phyloP scores from a whole-genome alignment of 2,888 invertebrate species.

The Flabesymbios commensalis region DNA sequence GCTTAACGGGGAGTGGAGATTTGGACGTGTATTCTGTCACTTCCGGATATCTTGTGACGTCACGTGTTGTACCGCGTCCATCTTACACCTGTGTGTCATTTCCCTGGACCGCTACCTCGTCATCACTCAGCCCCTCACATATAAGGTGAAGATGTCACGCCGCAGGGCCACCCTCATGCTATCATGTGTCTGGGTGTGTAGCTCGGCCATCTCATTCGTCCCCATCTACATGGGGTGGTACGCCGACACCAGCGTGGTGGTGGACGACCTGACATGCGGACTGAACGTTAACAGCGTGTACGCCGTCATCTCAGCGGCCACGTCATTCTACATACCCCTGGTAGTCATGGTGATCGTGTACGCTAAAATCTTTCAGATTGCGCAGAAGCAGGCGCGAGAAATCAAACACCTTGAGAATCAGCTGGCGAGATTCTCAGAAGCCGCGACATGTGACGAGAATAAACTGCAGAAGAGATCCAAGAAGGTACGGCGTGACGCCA shows the following conservation, averaged over 20 bases:
- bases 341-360: conserved; percentile 54
- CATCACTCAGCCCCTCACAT: conserved; percentile 51
- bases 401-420: conserved; percentile 9
- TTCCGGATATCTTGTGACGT: conserved; percentile 59
- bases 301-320: conserved; percentile 51
- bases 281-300: conserved; percentile 47
- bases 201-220: conserved; percentile 53
- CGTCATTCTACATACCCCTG: conserved; percentile 54
- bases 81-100: conserved; percentile 54
- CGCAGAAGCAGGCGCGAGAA: conserved; percentile 40
- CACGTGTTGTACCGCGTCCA: conserved; percentile 58
- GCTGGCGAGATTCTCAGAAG: too few relatives aligned
- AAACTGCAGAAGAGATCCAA: conserved; percentile 12
- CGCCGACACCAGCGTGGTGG: conserved; percentile 49
- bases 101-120: conserved; percentile 53
- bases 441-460: neutral
- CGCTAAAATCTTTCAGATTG: conserved; percentile 48
- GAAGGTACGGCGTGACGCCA: conserved; percentile 31
- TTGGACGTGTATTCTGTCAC: conserved; percentile 52
- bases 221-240: conserved; percentile 57
- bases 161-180: conserved; percentile 42
- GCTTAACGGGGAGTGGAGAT: conserved; percentile 44
- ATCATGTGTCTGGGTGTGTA: conserved; percentile 47
- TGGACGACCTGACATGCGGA: conserved; percentile 10
- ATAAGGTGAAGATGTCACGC: conserved; percentile 44